These are phyloP conservation scores for Thecophora atra DNA, from an alignment of 2,888 invertebrate genomes.

Conservation along the genomic window DNA sequence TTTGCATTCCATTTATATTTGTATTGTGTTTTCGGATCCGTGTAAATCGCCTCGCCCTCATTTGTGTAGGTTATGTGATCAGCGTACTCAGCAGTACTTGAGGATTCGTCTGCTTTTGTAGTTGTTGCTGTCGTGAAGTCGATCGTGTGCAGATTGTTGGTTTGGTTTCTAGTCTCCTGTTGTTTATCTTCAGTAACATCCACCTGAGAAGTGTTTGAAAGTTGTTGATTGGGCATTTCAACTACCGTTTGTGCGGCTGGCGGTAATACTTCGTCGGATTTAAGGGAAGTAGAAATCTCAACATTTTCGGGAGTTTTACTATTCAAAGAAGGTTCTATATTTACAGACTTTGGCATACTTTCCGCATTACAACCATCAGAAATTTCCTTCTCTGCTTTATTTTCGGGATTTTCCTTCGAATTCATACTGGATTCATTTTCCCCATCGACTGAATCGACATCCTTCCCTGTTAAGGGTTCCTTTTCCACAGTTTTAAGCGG, in stretches of 20 bases:
- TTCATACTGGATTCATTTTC: neutral
- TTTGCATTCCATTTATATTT: conserved; percentile 74
- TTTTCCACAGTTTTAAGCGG: neutral
- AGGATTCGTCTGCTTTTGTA: conserved; percentile 5
- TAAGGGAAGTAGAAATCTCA: neutral
- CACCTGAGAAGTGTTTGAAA: too few relatives aligned
- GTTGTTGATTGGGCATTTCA: too few relatives aligned
- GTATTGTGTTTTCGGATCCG: conserved; percentile 75
- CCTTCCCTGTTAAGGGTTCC: neutral
- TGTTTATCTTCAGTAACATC: too few relatives aligned
- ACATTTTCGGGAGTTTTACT: neutral
- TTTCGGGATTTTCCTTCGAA: neutral
- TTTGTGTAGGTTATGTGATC: conserved; percentile 75
- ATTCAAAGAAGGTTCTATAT: neutral
- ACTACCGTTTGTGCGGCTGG: too few relatives aligned
- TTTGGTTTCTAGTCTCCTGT: neutral
- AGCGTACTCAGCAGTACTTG: conserved; percentile 59
- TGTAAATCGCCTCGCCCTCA: conserved; percentile 77
- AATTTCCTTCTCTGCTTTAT: neutral
- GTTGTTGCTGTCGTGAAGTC: neutral
- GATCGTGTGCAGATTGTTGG: too few relatives aligned
- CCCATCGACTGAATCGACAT: too few relatives aligned
- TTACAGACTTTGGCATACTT: neutral
- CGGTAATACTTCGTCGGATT: too few relatives aligned
- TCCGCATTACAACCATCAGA: neutral